Conservation (phyloP, 2,113 vertebrate genomes). For the Syrrhaptes paradoxus region DNA sequence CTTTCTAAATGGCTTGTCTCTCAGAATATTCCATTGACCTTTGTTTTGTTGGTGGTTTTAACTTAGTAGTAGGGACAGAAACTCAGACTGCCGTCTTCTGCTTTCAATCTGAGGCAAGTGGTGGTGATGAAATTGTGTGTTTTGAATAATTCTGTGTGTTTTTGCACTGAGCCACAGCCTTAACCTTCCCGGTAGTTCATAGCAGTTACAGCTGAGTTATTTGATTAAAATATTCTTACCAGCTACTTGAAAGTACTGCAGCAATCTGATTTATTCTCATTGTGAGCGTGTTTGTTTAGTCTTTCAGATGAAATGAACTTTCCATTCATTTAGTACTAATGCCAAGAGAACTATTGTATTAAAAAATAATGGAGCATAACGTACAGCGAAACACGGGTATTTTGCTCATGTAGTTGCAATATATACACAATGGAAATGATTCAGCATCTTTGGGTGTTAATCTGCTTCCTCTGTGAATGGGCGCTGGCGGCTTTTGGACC, state of each 20-base stretch:
- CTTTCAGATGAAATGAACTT: background rate
- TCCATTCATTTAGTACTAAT: background rate
- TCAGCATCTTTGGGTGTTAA: background rate
- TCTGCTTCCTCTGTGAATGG: background rate
- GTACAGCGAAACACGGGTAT: background rate
- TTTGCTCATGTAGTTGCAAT: background rate
- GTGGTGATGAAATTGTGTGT: background rate
- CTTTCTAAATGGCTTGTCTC: background rate
- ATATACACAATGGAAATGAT: background rate
- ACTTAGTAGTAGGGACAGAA: background rate
- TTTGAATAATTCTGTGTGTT: conserved; percentile 25
- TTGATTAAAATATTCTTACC: conserved; percentile 48
- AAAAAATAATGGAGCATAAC: background rate
- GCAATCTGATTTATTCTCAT: background rate
- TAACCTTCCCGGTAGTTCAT: background rate
- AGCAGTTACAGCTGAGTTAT: background rate
- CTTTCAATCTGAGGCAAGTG: background rate
- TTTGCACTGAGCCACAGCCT: background rate
- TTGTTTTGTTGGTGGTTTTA: background rate
- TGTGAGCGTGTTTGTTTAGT: conserved; percentile 10
- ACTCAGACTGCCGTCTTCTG: background rate
- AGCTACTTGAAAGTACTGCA: background rate
- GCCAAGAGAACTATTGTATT: background rate
- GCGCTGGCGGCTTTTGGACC: background rate
- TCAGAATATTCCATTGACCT: background rate